Percentiles rank a stretch among this genome's conserved stretches.
Conservation (phyloP, 2,888 invertebrate genomes). For the Drosophila helvetica region DNA sequence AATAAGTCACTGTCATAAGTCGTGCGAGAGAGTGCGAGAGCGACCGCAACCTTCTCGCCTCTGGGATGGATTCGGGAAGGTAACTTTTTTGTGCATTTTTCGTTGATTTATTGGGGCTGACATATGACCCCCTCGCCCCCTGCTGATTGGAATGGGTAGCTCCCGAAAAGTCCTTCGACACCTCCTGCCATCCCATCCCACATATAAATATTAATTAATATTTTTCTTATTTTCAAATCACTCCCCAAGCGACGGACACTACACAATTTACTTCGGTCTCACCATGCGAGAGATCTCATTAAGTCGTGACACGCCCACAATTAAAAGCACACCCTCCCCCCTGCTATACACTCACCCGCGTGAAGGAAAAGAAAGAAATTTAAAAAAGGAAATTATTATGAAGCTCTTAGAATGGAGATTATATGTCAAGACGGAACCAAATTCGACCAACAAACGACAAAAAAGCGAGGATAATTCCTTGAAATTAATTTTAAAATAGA, state of each 20-base stretch:
- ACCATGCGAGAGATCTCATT: slow-evolving; percentile 44
- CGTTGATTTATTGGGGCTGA: slow-evolving; percentile 63
- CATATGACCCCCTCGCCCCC: slow-evolving; percentile 15
- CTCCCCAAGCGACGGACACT: slow-evolving; percentile 42
- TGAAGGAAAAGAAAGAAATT: slow-evolving; percentile 32
- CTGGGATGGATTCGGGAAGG: slow-evolving; percentile 50
- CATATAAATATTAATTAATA: slow-evolving; percentile 37
- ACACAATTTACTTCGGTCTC: slow-evolving; percentile 12
- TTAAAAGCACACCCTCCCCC: slow-evolving; percentile 46
- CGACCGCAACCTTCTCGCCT: slow-evolving; percentile 38
- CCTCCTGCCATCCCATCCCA: background rate
- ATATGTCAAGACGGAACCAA: slow-evolving; percentile 56
- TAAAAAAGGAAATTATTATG: slow-evolving; percentile 51
- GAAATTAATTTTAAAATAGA: slow-evolving; percentile 66
- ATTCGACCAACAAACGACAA: slow-evolving; percentile 24
- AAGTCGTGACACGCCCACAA: slow-evolving; percentile 64
- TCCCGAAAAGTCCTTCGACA: no score
- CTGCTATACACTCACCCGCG: no score
- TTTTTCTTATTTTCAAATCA: slow-evolving; percentile 30
- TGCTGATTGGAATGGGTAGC: background rate
- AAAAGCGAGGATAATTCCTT: slow-evolving; percentile 42
- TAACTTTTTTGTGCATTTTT: slow-evolving; percentile 60
- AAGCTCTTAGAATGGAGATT: slow-evolving; percentile 63
- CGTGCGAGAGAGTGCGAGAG: slow-evolving; percentile 9
- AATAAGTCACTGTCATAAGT: slow-evolving; percentile 74